These are phyloP conservation scores for Diuraphis noxia DNA, from an alignment of 1,140 invertebrate species.

Conservation along the genomic window DNA sequence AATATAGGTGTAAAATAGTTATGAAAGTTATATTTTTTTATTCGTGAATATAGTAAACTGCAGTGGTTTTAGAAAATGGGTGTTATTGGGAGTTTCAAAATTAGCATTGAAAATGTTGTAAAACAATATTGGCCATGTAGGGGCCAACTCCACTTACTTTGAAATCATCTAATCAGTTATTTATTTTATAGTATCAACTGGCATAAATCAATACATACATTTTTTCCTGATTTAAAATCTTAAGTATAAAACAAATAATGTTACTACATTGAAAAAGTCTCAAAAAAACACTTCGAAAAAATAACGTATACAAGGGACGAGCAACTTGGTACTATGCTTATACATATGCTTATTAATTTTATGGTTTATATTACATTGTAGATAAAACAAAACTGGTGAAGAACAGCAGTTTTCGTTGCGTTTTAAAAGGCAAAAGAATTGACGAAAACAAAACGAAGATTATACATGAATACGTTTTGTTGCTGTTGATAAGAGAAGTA, in stretches of 20 bases:
- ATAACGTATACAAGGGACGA: not conserved
- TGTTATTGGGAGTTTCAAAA: too few species aligned
- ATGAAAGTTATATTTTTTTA: too few species aligned
- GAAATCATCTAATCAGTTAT: too few species aligned
- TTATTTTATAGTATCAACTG: too few species aligned
- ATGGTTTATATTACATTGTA: not conserved
- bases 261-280: not conserved
- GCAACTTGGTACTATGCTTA: not conserved
- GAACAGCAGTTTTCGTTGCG: not conserved
- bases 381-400: not conserved
- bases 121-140: too few species aligned
- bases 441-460: not conserved
- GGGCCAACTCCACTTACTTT: too few species aligned
- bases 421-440: not conserved
- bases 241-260: not conserved
- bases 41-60: too few species aligned
- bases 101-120: too few species aligned
- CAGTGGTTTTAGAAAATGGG: too few species aligned
- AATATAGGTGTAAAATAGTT: too few species aligned
- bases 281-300: not conserved
- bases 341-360: not conserved
- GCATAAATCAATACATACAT: too few species aligned
- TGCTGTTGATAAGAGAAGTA: not conserved
- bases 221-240: too few species aligned
- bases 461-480: not conserved